phyloP scores from a whole-genome alignment of 2,113 vertebrate genomes.

The Labrus mixtus region DNA sequence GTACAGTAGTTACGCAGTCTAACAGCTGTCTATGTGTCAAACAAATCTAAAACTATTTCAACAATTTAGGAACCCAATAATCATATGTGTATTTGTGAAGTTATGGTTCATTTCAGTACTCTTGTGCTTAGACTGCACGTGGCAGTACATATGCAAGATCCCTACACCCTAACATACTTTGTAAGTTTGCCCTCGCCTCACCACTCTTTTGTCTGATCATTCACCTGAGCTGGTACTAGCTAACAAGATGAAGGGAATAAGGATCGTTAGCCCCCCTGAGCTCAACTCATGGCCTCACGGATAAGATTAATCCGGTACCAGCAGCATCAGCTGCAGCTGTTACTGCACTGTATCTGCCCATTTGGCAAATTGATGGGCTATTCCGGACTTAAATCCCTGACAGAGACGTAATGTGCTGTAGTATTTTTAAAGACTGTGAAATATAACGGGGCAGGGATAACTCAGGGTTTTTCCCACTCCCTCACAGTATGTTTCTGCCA shows the following conservation, averaged over 20 bases:
- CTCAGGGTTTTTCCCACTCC: conserved; percentile 15
- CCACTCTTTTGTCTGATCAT: conserved; percentile 17
- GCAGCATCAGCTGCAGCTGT: background rate
- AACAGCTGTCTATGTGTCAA: background rate
- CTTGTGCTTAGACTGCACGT: background rate
- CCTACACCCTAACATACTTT: background rate
- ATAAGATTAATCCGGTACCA: conserved; percentile 32
- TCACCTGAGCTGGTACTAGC: conserved; percentile 43
- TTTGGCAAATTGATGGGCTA: background rate
- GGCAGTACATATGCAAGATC: background rate
- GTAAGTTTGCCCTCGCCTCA: background rate
- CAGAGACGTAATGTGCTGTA: background rate
- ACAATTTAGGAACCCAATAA: background rate
- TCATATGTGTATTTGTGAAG: background rate
- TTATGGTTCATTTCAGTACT: background rate
- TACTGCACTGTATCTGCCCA: background rate
- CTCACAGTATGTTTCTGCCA: conserved; percentile 15
- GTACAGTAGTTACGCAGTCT: background rate
- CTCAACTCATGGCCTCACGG: conserved; percentile 4
- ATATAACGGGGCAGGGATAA: background rate
- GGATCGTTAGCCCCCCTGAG: conserved; percentile 45
- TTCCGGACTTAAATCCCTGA: background rate
- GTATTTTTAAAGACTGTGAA: background rate
- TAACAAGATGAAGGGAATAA: conserved; percentile 74
- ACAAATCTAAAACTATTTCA: background rate